Conservation (phyloP, 1,140 invertebrate genomes). For the Heliconius melpomene region DNA sequence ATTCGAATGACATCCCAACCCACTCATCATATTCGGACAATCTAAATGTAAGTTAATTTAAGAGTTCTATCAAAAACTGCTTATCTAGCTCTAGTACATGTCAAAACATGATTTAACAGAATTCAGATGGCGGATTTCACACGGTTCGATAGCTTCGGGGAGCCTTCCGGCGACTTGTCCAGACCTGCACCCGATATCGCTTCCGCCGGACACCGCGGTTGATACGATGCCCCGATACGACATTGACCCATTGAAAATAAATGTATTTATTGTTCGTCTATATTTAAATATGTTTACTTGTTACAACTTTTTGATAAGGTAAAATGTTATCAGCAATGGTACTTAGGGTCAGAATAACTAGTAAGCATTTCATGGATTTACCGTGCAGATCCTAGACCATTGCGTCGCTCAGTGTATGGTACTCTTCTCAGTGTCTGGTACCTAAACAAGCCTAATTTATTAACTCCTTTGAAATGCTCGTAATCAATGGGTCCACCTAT, state of each 20-base stretch:
- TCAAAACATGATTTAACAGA: conserved; percentile 40
- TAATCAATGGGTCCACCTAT: too few relatives aligned
- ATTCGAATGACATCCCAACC: too few relatives aligned
- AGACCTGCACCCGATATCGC: conserved; percentile 61
- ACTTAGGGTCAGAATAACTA: too few relatives aligned
- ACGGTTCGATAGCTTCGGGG: conserved; percentile 65
- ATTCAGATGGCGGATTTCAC: conserved; percentile 54
- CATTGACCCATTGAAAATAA: conserved; percentile 43
- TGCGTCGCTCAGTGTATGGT: too few relatives aligned
- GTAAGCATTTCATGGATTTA: too few relatives aligned
- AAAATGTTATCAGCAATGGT: not conserved
- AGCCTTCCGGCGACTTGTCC: conserved; percentile 59
- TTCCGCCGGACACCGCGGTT: conserved; percentile 67
- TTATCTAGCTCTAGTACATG: conserved; percentile 21
- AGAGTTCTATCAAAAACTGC: conserved; percentile 12
- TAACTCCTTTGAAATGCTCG: too few relatives aligned
- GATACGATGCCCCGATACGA: conserved; percentile 44
- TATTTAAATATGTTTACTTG: not conserved
- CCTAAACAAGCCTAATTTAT: too few relatives aligned
- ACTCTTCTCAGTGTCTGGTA: too few relatives aligned
- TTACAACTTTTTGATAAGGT: not conserved
- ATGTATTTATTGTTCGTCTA: not conserved
- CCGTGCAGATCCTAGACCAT: too few relatives aligned
- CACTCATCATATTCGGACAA: too few relatives aligned
- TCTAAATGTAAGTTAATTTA: not conserved